phyloP scores from a whole-genome alignment of 2,113 vertebrate species.

The Anthoscopus minutus region DNA sequence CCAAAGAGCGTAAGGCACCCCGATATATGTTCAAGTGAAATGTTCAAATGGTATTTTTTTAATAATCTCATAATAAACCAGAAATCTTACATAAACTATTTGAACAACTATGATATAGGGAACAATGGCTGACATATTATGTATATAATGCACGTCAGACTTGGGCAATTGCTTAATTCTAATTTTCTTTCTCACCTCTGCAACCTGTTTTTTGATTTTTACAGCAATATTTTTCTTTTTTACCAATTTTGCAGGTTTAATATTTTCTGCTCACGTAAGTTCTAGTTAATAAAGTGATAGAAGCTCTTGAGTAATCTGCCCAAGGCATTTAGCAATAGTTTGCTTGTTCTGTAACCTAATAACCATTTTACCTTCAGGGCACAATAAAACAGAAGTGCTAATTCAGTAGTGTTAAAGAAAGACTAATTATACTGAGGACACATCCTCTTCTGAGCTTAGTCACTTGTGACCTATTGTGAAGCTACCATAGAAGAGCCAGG shows the following conservation, averaged over 20 bases:
- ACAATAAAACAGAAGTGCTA: conserved; percentile 61
- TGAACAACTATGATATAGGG: background rate
- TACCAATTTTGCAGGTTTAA: background rate
- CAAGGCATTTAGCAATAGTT: conserved; percentile 58
- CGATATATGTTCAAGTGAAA: background rate
- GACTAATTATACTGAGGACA: conserved; percentile 59
- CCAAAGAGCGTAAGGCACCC: too few species aligned
- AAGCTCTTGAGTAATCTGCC: conserved; percentile 47
- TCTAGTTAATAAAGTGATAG: conserved; percentile 29
- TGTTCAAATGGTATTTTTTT: background rate
- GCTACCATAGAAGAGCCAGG: conserved; percentile 20
- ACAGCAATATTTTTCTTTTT: background rate
- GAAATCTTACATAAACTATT: background rate
- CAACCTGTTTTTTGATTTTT: background rate
- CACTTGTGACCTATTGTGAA: conserved; percentile 44
- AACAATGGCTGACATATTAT: background rate
- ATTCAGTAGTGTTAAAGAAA: conserved; percentile 62
- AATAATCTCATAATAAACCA: background rate
- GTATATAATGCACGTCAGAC: background rate
- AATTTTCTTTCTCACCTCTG: background rate
- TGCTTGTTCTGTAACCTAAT: conserved; percentile 68
- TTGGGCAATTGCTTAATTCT: background rate
- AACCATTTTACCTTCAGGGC: conserved; percentile 55
- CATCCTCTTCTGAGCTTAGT: conserved; percentile 49
- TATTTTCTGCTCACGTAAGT: conserved; percentile 9